Evolutionary conservation across 1,140 invertebrate species (phyloP).

Genomic region (Laodelphax striatellus): DNA sequence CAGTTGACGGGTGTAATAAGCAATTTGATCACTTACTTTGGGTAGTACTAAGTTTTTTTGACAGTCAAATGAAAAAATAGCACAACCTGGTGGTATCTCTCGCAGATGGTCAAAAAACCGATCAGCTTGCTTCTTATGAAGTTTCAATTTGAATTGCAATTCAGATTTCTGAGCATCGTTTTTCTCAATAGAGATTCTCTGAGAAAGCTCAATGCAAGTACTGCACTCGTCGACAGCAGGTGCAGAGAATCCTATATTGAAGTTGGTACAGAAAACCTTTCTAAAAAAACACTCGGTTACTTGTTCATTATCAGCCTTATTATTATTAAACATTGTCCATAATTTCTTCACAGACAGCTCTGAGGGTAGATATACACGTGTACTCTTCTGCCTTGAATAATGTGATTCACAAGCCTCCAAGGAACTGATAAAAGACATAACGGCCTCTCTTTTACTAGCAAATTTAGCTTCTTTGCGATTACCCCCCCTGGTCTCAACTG

Average conservation of each 20-base stretch:
- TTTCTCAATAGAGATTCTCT: neutral
- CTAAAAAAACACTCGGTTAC: neutral
- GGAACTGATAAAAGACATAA: neutral
- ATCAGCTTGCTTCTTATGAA: neutral
- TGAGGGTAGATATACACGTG: neutral
- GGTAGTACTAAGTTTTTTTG: conserved; percentile 30
- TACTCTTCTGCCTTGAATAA: neutral
- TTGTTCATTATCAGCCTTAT: neutral
- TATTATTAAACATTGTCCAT: neutral
- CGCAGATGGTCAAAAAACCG: neutral
- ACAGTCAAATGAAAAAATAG: conserved; percentile 27
- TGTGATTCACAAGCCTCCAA: neutral
- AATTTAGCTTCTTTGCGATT: neutral
- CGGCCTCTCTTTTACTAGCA: neutral
- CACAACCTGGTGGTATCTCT: neutral
- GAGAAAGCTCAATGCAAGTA: neutral
- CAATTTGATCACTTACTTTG: conserved; percentile 25
- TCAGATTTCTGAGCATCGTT: neutral
- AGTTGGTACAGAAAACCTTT: neutral
- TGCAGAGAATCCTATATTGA: neutral
- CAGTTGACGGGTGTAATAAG: conserved; percentile 29
- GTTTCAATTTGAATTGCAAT: neutral
- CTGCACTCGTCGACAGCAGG: neutral
- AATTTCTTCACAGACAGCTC: neutral
- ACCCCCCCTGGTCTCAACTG: neutral